These are phyloP conservation scores for Rallus crepitans DNA, from an alignment of 2,797 vertebrate species.

Conservation along the genomic window DNA sequence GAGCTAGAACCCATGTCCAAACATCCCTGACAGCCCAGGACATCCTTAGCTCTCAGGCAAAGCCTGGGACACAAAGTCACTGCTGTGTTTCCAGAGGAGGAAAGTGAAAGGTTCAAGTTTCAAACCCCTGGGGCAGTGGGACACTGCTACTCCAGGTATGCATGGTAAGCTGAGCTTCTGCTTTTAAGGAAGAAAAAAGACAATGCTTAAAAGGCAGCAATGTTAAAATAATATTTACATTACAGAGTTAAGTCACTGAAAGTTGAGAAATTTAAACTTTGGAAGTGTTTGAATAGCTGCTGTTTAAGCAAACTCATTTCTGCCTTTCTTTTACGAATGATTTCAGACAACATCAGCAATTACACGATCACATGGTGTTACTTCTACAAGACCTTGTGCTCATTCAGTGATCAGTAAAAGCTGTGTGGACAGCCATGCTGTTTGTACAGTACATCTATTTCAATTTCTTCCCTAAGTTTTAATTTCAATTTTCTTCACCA, in stretches of 20 bases:
- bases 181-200: slow-evolving; percentile 1
- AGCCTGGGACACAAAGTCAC: neutral
- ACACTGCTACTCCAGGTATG: neutral
- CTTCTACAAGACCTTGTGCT: neutral
- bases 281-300: slow-evolving; percentile 63
- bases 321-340: neutral
- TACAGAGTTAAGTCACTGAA: slow-evolving; percentile 9
- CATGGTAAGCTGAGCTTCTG: neutral
- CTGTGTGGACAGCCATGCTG: neutral
- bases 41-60: neutral
- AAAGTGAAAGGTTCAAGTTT: neutral
- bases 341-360: neutral
- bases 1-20: neutral
- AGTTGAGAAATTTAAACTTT: slow-evolving; percentile 49
- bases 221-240: slow-evolving; percentile 51
- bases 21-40: accelerated
- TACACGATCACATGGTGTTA: neutral
- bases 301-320: slow-evolving; percentile 42
- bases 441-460: neutral
- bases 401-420: neutral
- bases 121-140: accelerated
- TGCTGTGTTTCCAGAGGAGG: neutral
- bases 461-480: neutral
- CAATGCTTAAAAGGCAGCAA: slow-evolving; percentile 8
- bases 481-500: neutral